Evolutionary conservation across 2,113 vertebrate genomes (phyloP).

Genomic region (Blennius ocellaris): DNA sequence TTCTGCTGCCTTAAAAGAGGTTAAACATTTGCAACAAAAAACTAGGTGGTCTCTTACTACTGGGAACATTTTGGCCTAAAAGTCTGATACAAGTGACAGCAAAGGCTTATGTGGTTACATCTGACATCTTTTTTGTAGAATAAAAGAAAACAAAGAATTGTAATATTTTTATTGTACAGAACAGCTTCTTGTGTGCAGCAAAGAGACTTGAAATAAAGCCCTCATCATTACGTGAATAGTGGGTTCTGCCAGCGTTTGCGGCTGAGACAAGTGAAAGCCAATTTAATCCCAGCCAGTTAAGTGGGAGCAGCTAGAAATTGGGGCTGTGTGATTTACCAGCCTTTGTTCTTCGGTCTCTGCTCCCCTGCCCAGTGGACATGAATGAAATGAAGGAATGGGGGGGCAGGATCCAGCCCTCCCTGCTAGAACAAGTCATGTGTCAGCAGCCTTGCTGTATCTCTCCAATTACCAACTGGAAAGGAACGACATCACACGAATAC

Average conservation of each 20-base stretch:
- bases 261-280: constrained; percentile 33
- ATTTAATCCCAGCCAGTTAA: constrained; percentile 49
- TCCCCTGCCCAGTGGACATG: constrained; percentile 57
- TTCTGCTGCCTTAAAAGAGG: too few species aligned
- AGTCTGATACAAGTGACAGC: background rate
- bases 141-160: background rate
- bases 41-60: too few species aligned
- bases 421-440: constrained; percentile 65
- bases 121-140: background rate
- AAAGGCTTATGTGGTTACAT: background rate
- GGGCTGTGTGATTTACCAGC: constrained; percentile 49
- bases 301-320: constrained; percentile 39
- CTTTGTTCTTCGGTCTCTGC: constrained; percentile 52
- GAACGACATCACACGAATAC: constrained; percentile 9
- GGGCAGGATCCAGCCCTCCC: constrained; percentile 52
- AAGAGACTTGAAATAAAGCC: constrained; percentile 13
- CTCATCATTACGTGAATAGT: constrained; percentile 22
- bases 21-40: too few species aligned
- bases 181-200: background rate
- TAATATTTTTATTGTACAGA: background rate
- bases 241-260: constrained; percentile 5
- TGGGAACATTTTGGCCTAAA: too few species aligned
- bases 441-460: constrained; percentile 55
- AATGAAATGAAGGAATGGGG: constrained; percentile 42
- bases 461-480: constrained; percentile 66